These are phyloP conservation scores for Diacarnus erythraeanus DNA, from an alignment of 37 sponge, comb jelly and placozoan species.

Conservation along the genomic window DNA sequence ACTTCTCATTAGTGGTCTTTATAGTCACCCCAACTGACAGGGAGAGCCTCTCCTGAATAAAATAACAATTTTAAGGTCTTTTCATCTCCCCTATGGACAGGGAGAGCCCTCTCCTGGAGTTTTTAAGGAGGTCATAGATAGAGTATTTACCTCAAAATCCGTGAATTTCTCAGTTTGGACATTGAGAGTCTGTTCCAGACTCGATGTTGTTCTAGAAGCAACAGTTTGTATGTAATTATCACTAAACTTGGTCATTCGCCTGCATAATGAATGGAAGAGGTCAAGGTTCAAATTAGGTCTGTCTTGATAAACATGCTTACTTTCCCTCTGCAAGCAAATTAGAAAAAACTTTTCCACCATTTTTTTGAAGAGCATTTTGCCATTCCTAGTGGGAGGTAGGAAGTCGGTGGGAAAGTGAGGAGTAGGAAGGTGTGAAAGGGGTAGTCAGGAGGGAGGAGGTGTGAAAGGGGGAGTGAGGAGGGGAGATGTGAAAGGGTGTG, in stretches of 20 bases:
- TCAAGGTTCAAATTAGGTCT: no score
- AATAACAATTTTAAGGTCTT: background rate
- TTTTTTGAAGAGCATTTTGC: constrained; percentile 46
- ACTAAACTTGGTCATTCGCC: constrained; percentile 31
- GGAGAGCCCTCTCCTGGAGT: no score
- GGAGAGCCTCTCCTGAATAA: constrained; percentile 52
- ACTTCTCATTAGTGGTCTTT: background rate
- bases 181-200: constrained; percentile 18
- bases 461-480: no score
- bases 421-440: no score
- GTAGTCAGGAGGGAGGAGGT: no score
- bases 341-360: constrained; percentile 55
- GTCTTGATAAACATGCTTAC: constrained; percentile 44
- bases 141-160: constrained; percentile 38
- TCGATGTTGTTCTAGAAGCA: constrained; percentile 15
- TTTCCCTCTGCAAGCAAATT: constrained; percentile 70
- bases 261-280: background rate
- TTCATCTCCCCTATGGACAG: background rate
- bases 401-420: background rate
- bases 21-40: constrained; percentile 34
- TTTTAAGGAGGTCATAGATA: no score
- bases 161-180: constrained; percentile 32
- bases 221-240: constrained; percentile 42
- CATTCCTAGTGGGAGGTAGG: constrained; percentile 42
- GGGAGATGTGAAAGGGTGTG: no score